Conservation (phyloP, 2,113 vertebrate species). For the Nematolebias whitei region DNA sequence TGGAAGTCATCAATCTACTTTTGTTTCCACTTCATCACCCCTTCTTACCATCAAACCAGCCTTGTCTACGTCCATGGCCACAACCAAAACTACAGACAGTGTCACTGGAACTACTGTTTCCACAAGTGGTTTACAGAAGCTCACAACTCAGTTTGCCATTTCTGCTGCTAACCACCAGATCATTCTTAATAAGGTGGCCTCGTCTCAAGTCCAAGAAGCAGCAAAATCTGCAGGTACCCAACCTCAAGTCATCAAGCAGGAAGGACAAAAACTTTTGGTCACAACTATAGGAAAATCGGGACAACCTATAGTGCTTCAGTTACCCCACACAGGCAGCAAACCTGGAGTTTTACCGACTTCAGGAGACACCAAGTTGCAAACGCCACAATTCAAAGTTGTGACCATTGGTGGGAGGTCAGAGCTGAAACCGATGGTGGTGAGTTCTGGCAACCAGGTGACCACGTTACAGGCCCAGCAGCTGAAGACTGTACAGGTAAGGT, state of each 20-base stretch:
- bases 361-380: slow-evolving; percentile 83
- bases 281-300: slow-evolving; percentile 91
- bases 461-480: slow-evolving; percentile 91
- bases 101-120: slow-evolving; percentile 55
- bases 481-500: slow-evolving; percentile 91
- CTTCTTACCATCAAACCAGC: slow-evolving; percentile 74
- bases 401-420: slow-evolving; percentile 89
- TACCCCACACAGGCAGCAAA: slow-evolving; percentile 87
- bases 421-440: slow-evolving; percentile 87
- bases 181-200: slow-evolving; percentile 91
- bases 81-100: slow-evolving; percentile 70
- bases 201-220: slow-evolving; percentile 81
- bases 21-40: slow-evolving; percentile 57
- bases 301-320: slow-evolving; percentile 89
- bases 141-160: slow-evolving; percentile 86
- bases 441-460: slow-evolving; percentile 84
- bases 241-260: slow-evolving; percentile 88
- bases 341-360: slow-evolving; percentile 76
- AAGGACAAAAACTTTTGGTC: slow-evolving; percentile 94
- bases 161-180: slow-evolving; percentile 92
- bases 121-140: slow-evolving; percentile 84
- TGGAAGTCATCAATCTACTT: slow-evolving; percentile 74
- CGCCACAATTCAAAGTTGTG: slow-evolving; percentile 93
- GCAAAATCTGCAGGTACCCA: slow-evolving; percentile 79
- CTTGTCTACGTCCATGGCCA: slow-evolving; percentile 68